Evolutionary conservation across 2,113 vertebrate species (phyloP), one percentile per base, ranked within the genome.

Genomic region (Holacanthus passer): DNA sequence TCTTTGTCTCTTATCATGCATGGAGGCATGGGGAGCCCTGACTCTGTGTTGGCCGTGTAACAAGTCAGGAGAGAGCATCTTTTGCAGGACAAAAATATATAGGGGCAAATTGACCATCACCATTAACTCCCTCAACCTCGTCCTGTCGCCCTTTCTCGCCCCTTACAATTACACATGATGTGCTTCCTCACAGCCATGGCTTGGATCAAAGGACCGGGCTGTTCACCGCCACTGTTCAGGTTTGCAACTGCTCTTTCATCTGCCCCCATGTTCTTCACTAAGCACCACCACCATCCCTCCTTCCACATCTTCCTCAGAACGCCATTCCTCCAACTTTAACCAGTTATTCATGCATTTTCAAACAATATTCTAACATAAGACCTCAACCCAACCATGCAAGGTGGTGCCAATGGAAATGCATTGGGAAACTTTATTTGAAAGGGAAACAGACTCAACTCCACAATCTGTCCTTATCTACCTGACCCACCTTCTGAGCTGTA

Each of bases 131-230:
- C 47, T 52, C 66, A 17, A 8, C 24, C 2, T 29, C 50, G 1
- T 58, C 17, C n/a, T 7, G n/a, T 64, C n/a, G 9, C 13, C 13
- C 37, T 7, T 41, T 64, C 60, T 64, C 13, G 9, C 60, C 24
- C 37, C 31, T 17, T 63, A 14, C 72, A 63, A 63, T 39, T 41
- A 52, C 47, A 22, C 29, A 65, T 65, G 35, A 65, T 65, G 58
- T 63, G 32, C 59, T 39, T 63, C 60, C 47, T 75, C 35, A 39
- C 59, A 53, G 31, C 11, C n/a, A 22, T 31, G 19, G 11, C 32
- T n/a, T 52, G 45, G 59, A 52, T 74, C 72, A 74, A 52, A 64
- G 72, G 59, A 20, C 32, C 27, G 45, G 16, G 9, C 17, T 48
- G 35, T 2, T 58, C 27, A 58, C 52, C 39, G 8, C 14, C 32